A percentile compares a stretch with the other conserved stretches of the same genome.
phyloP scores from a whole-genome alignment of 1,140 invertebrate genomes.

The Helicoverpa zea region DNA sequence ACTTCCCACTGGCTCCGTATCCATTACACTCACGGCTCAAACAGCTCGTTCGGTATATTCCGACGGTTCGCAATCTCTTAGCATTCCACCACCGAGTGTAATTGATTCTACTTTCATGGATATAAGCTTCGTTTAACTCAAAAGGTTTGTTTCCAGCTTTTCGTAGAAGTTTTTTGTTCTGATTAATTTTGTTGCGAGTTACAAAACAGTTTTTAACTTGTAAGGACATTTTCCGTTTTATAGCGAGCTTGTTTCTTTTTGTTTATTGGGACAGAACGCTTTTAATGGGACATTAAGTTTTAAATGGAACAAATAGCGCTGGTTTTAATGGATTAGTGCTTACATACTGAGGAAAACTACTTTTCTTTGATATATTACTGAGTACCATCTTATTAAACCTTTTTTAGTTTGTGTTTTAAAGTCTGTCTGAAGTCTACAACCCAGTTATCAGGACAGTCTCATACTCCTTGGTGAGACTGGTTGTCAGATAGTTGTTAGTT shows the following conservation, averaged over 20 bases:
- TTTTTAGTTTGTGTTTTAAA: no score
- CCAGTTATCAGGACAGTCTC: no score
- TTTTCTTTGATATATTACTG: background rate
- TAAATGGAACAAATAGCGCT: constrained; percentile 14
- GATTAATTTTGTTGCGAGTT: constrained; percentile 39
- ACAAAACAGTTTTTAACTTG: constrained; percentile 38
- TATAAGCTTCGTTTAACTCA: constrained; percentile 27
- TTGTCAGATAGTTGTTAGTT: no score
- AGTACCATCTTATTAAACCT: no score
- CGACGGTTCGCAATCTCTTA: constrained; percentile 5
- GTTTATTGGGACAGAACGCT: background rate
- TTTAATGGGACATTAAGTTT: constrained; percentile 9
- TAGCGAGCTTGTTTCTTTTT: constrained; percentile 12
- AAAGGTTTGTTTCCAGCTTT: constrained; percentile 39
- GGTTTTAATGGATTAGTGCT: background rate
- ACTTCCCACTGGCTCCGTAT: background rate
- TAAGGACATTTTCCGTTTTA: constrained; percentile 35
- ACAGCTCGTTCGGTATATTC: constrained; percentile 13
- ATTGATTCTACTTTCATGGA: constrained; percentile 40
- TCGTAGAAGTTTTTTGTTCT: constrained; percentile 22
- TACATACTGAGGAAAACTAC: background rate
- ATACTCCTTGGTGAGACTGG: no score
- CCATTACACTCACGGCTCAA: constrained; percentile 6
- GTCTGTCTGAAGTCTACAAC: no score
- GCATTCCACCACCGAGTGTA: background rate